phyloP scores from a whole-genome alignment of 2,113 vertebrate species.

The Ploceus nigricollis region DNA sequence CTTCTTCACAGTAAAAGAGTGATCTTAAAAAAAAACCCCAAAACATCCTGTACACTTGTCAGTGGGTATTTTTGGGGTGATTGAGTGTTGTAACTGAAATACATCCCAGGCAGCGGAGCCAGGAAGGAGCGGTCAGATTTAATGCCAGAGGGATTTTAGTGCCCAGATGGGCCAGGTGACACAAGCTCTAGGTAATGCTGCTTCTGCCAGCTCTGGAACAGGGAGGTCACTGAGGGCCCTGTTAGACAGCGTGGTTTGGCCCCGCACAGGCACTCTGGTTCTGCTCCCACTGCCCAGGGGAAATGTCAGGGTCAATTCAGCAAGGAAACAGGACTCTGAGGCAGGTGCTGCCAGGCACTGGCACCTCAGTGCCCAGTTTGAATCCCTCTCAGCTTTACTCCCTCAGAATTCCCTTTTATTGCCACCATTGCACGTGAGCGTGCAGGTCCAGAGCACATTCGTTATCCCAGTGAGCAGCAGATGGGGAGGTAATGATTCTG shows the following conservation, averaged over 20 bases:
- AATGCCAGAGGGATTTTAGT: slow-evolving; percentile 67
- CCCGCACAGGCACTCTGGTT: fast-evolving
- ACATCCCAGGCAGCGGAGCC: slow-evolving; percentile 25
- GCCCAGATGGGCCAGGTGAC: slow-evolving; percentile 35
- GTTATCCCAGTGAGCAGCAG: not conserved
- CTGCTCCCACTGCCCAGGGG: not conserved
- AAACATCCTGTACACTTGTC: slow-evolving; percentile 48
- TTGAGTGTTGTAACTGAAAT: slow-evolving; percentile 41
- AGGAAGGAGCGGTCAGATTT: slow-evolving; percentile 17
- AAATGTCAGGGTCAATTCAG: not conserved
- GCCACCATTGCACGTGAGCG: not conserved
- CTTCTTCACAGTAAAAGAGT: not conserved
- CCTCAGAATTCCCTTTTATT: not conserved
- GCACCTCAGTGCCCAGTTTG: not conserved
- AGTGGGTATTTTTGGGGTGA: slow-evolving; percentile 61
- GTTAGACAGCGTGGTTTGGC: not conserved
- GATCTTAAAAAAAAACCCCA: not conserved
- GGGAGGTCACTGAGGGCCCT: not conserved
- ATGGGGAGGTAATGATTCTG: not conserved
- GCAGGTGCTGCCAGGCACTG: not conserved
- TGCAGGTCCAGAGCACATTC: not conserved
- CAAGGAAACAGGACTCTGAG: not conserved
- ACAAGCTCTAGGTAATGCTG: not conserved
- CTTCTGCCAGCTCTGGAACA: not conserved
- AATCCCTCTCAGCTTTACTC: not conserved